Evolutionary conservation across 2,113 vertebrate species (phyloP).

Genomic region (Herpetotheres cachinnans): DNA sequence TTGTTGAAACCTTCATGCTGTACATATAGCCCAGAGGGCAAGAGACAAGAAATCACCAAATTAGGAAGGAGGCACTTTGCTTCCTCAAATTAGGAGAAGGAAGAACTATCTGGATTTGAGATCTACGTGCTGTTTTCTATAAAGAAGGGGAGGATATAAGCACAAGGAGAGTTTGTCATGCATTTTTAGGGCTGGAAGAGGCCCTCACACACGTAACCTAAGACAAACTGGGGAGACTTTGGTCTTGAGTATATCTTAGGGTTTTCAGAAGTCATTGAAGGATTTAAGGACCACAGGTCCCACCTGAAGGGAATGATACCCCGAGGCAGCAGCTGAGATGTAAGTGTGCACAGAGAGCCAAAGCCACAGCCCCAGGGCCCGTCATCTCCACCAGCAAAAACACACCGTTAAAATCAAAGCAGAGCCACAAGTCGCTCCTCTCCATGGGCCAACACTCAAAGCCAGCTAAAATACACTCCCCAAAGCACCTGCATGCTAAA

Average conservation of each 20-base stretch:
- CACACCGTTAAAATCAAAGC: background rate
- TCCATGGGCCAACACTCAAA: accelerated
- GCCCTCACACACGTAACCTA: background rate
- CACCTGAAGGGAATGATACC: background rate
- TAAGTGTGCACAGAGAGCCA: background rate
- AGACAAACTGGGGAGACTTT: background rate
- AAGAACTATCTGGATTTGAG: background rate
- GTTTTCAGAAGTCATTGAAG: background rate
- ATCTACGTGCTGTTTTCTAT: accelerated
- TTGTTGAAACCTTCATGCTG: background rate
- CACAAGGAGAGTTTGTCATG: background rate
- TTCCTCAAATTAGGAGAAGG: background rate
- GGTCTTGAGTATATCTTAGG: background rate
- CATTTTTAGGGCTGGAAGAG: background rate
- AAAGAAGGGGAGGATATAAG: background rate
- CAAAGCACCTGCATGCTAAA: background rate
- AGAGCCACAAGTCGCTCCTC: accelerated
- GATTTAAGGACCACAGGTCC: background rate
- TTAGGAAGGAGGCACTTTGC: background rate
- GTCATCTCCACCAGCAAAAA: background rate
- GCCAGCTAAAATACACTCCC: accelerated
- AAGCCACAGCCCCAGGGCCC: background rate
- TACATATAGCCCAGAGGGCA: background rate
- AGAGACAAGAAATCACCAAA: background rate
- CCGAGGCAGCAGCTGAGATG: background rate